phyloP scores from a whole-genome alignment of 2,888 invertebrate species.

The Lysandra coridon region DNA sequence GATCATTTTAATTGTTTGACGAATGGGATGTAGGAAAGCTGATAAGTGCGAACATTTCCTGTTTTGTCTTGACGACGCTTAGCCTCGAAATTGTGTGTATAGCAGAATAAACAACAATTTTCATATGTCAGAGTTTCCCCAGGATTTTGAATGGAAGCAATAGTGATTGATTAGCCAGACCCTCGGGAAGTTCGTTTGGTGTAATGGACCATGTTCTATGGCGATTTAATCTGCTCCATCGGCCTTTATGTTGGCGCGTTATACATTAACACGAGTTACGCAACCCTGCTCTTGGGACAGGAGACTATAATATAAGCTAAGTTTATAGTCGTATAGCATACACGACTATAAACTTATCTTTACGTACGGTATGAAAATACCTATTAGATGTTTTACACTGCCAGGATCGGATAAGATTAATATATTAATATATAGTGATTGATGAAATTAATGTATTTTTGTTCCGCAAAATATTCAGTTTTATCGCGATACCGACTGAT shows the following conservation, averaged over 20 bases:
- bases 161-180: constrained; percentile 51
- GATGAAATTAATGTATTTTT: not conserved
- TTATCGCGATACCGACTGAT: too few relatives aligned
- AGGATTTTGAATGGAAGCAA: constrained; percentile 57
- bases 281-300: constrained; percentile 31
- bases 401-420: not conserved
- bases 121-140: constrained; percentile 1
- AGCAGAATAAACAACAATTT: constrained; percentile 14
- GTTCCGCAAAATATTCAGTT: too few relatives aligned
- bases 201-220: constrained; percentile 46
- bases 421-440: not conserved
- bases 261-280: constrained; percentile 36
- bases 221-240: constrained; percentile 40
- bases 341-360: too few relatives aligned
- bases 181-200: constrained; percentile 38
- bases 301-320: not conserved
- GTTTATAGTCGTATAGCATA: not conserved
- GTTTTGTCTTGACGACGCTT: not conserved
- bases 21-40: not conserved
- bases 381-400: not conserved
- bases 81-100: not conserved
- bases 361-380: not conserved
- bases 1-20: not conserved
- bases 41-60: not conserved
- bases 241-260: constrained; percentile 39